These are phyloP conservation scores for Margarornis squamiger DNA, from an alignment of 2,797 vertebrate genomes.

Conservation along the genomic window DNA sequence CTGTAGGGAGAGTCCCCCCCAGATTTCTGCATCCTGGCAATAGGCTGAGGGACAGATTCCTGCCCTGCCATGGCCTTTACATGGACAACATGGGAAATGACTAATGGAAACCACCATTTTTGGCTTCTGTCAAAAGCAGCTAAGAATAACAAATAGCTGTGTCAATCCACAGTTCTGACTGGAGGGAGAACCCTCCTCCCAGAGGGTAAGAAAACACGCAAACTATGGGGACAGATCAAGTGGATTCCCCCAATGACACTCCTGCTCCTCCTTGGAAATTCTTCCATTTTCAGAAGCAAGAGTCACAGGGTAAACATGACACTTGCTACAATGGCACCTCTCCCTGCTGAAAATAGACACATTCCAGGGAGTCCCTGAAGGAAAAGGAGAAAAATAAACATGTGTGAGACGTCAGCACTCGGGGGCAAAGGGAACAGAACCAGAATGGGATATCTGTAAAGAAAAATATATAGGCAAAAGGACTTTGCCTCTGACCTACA, in stretches of 20 bases:
- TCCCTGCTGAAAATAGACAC: constrained; percentile 50
- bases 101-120: constrained; percentile 45
- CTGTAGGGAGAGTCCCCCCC: constrained; percentile 21
- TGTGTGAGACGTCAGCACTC: constrained; percentile 18
- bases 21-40: neutral
- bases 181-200: neutral
- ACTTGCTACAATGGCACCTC: constrained; percentile 45
- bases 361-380: constrained; percentile 59
- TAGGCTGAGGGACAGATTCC: neutral
- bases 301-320: constrained; percentile 44
- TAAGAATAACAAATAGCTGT: constrained; percentile 56
- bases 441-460: constrained; percentile 60
- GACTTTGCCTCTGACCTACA: constrained; percentile 60
- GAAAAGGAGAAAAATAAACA: constrained; percentile 50
- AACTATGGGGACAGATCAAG: constrained; percentile 44
- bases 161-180: constrained; percentile 11
- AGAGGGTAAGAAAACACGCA: constrained; percentile 31
- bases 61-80: constrained; percentile 6
- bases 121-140: constrained; percentile 37
- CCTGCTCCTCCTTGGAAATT: constrained; percentile 28
- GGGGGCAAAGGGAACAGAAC: constrained; percentile 52
- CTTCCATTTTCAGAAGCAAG: constrained; percentile 53
- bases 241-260: constrained; percentile 53
- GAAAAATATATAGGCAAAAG: constrained; percentile 70
- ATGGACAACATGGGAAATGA: constrained; percentile 34